Conservation (phyloP, 2,113 vertebrate species). For the Thalassoma bifasciatum region DNA sequence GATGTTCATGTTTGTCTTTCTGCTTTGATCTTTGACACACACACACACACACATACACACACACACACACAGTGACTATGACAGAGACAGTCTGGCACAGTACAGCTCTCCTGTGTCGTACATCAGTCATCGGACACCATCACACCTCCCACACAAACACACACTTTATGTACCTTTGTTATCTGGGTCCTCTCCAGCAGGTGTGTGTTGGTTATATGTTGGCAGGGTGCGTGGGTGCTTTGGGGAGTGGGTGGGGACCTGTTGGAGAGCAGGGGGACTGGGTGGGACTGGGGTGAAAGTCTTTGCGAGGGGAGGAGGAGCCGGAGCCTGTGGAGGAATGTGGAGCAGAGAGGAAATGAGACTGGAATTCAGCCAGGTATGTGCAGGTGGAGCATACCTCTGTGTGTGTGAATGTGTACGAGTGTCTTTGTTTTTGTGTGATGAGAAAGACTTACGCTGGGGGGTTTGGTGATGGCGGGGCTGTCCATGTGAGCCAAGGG, state of each 20-base stretch:
- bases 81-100: no score
- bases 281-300: constrained; percentile 44
- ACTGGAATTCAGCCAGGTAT: constrained; percentile 8
- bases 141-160: not conserved
- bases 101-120: no score
- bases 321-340: constrained; percentile 68
- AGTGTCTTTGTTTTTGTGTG: not conserved
- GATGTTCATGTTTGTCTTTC: no score
- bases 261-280: constrained; percentile 29
- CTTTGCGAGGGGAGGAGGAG: constrained; percentile 51
- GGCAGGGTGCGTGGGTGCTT: constrained; percentile 68
- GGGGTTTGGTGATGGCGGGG: constrained; percentile 39
- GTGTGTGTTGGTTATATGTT: constrained; percentile 51
- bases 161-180: constrained; percentile 72
- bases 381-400: constrained; percentile 9
- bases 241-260: constrained; percentile 15
- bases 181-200: constrained; percentile 73
- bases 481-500: constrained; percentile 75
- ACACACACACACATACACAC: no score
- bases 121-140: not conserved
- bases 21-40: no score
- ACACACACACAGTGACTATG: no score
- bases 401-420: not conserved
- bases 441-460: constrained; percentile 77
- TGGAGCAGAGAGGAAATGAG: constrained; percentile 1